Percentiles rank a stretch among this genome's conserved stretches.
phyloP scores from a whole-genome alignment of 2,888 invertebrate species.

The Hartigia nigra region DNA sequence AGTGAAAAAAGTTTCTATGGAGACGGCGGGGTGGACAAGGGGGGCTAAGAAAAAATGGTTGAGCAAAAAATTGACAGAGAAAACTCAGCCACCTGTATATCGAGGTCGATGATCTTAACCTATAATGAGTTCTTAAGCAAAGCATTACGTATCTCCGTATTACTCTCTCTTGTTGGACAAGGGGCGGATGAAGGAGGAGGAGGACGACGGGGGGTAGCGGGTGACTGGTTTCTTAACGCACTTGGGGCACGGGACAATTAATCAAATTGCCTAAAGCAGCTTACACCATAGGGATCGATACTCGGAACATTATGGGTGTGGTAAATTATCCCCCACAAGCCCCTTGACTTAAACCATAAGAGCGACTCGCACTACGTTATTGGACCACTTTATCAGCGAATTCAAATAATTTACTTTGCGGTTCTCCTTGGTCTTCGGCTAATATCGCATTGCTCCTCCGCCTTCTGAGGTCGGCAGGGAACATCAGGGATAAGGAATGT shows the following conservation, averaged over 20 bases:
- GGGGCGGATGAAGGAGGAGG: neutral
- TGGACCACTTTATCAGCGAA: neutral
- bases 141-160: constrained; percentile 12
- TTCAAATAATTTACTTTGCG: neutral
- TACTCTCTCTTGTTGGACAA: constrained; percentile 3
- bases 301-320: constrained; percentile 15
- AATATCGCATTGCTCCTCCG: neutral
- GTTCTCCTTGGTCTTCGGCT: neutral
- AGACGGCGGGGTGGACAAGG: neutral
- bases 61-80: neutral
- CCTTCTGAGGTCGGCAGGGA: neutral
- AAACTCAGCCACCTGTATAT: neutral
- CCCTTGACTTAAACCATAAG: neutral
- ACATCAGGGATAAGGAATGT: neutral
- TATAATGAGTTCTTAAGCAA: constrained; percentile 13
- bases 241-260: constrained; percentile 11
- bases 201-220: too few relatives aligned
- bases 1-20: neutral
- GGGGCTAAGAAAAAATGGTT: neutral
- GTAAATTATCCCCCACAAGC: constrained; percentile 5
- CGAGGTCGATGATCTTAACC: neutral
- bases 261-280: constrained; percentile 19
- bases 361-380: neutral
- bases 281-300: constrained; percentile 15
- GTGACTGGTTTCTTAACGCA: constrained; percentile 2